Evolutionary conservation across 2,797 vertebrate genomes (phyloP), one percentile per base, ranked within the genome.

Genomic region (Meda fulgida): DNA sequence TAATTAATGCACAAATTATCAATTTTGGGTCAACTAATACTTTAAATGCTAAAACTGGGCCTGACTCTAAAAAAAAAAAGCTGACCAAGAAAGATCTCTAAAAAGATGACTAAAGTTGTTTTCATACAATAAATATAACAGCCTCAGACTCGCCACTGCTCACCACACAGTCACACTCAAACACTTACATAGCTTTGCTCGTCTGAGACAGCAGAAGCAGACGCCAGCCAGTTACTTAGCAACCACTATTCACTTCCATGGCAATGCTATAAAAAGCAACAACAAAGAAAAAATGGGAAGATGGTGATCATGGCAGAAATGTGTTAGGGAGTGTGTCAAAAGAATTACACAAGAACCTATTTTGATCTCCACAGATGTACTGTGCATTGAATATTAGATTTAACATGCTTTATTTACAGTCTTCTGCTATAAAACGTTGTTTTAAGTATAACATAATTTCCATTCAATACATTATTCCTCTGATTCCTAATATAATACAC

Each of bases 181-280:
- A 84, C 72, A 60, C 85, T 80, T 38, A 40, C 77, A 76, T 76
- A 78, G 72, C 81, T 73, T 55, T 48, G 55, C 46, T 87, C 51
- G 89, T 89, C 89, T 93, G 90, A 91, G 89, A 83, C 78, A 89
- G 84, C 90, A 91, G 87, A 86, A 55, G 79, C 29, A 81, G 94
- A 95, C 92, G 94, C 95, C 90, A 91, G 92, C 92, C 92, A 92
- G 95, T 96, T 96, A 84, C 95, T 92, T 95, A 94, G 95, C 94
- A 96, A 96, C 95, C 90, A 81, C 88, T 89, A 89, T 85, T 92
- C 92, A 92, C 91, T 94, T 93, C 93, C 91, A 92, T 93, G 92
- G 94, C 67, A 91, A 94, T 92, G 94, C 94, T 94, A 94, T 94
- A 93, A 94, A 95, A 95, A 93, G 93, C 90, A 91, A 78, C 91